phyloP scores from a whole-genome alignment of 2,113 vertebrate species.

The Phylloscopus trochiloides region DNA sequence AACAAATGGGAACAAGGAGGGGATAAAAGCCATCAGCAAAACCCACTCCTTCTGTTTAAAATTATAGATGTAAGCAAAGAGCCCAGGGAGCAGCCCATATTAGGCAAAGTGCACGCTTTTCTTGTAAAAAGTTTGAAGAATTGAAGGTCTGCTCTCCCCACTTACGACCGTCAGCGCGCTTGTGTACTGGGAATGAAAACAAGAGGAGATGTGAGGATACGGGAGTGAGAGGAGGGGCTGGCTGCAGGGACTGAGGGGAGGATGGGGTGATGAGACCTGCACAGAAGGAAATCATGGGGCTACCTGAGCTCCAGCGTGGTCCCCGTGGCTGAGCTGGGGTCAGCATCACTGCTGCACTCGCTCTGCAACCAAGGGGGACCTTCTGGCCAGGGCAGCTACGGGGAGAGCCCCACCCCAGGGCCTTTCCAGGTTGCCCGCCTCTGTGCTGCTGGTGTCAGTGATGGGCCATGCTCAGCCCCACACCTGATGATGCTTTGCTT shows the following conservation, averaged over 20 bases:
- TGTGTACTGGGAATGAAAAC: conserved; percentile 63
- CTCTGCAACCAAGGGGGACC: background rate
- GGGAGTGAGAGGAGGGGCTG: background rate
- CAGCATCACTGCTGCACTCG: accelerated
- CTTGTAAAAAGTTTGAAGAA: conserved; percentile 74
- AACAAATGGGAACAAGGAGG: conserved; percentile 32
- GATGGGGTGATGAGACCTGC: background rate
- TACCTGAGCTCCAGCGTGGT: background rate
- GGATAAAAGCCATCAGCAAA: conserved; percentile 51
- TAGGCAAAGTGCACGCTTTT: conserved; percentile 75
- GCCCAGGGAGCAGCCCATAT: conserved; percentile 69
- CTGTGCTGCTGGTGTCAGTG: background rate
- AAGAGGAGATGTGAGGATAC: conserved; percentile 43
- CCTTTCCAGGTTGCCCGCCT: background rate
- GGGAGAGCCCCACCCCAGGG: background rate
- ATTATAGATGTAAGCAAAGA: conserved; percentile 68
- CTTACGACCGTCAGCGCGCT: background rate
- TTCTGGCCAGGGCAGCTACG: background rate
- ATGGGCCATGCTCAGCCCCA: background rate
- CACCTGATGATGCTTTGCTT: accelerated
- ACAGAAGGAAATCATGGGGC: background rate
- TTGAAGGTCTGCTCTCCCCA: conserved; percentile 58
- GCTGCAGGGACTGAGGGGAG: background rate
- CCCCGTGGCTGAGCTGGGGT: accelerated
- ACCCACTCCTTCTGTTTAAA: conserved; percentile 69